Base-by-base conservation (phyloP, 2,113 vertebrate species). In the Aspiorhynchus laticeps region DNA sequence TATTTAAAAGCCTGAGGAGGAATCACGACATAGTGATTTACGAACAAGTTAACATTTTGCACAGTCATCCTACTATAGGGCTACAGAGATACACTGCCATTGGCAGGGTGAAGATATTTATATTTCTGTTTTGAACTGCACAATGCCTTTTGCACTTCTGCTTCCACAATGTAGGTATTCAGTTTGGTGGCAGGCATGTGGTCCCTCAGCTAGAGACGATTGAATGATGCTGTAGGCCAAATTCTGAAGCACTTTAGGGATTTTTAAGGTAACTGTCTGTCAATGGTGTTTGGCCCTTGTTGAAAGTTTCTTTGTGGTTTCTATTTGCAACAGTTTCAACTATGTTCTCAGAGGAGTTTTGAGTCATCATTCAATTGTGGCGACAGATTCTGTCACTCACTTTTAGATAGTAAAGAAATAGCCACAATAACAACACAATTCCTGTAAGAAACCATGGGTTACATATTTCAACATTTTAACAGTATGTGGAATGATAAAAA, bases 1-100 rank as follows among this genome's bases (percentile, higher is more conserved):
- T 71, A 83, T 71, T 36, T 53, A 83, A 83, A 83, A 28, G 9
- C 43, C 21, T 12, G 65, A 83, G 11, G 80, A 83, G 2, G 26
- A 67, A 71, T 12, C 3, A 4, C 6, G 2, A 48, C 19, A 28
- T 31, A 10, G 51, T 83, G 43, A 83, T 83, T 83, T 53, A 83
- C 53, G 63, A 71, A n/a, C 28, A 11, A 36, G 73, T 41, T 17
- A 46, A 76, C 59, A 28, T 81, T 81, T 63, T 43, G 79, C 38
- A 61, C 33, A 46, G 36, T 81, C 79, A 81, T 46, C 79, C 41
- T 46, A 28, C 56, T 63, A 65, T 17, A 21, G 7, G 38, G 21
- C 19, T 43, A 26, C 2, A 43, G 79, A 81, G 36, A 65, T 46
- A 65, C 19, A 75, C 10, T 46, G 41, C 41, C 2, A 26, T 36